A percentile compares a stretch with the other conserved stretches of the same genome.
phyloP scores from a whole-genome alignment of 2,888 invertebrate species.

The Torymus aiolomorphi region DNA sequence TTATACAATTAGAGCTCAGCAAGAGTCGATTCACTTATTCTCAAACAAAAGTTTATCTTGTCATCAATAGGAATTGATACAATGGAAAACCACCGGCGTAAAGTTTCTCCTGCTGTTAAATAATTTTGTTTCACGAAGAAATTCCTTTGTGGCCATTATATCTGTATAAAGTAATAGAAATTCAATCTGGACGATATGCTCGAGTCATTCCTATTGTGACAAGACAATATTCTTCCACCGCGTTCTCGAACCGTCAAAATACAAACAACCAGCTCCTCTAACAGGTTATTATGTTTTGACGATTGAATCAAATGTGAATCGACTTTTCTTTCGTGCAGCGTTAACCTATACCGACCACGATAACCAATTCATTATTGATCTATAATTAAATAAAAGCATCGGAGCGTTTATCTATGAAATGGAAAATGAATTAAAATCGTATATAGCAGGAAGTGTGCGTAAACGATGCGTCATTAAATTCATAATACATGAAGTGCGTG shows the following conservation, averaged over 20 bases:
- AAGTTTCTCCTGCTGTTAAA: constrained; percentile 3
- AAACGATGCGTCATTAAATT: background rate
- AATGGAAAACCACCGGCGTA: background rate
- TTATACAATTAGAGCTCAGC: background rate
- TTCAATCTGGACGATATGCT: constrained; percentile 9
- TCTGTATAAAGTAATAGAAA: constrained; percentile 10
- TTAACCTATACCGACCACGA: too few species aligned
- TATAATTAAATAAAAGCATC: too few species aligned
- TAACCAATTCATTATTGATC: too few species aligned
- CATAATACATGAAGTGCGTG: constrained; percentile 4
- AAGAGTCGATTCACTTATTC: constrained; percentile 19
- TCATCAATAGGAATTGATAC: background rate
- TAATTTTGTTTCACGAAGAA: constrained; percentile 17
- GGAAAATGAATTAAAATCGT: background rate
- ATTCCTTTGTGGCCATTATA: constrained; percentile 4
- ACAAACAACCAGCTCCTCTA: constrained; percentile 5
- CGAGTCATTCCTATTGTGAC: constrained; percentile 35
- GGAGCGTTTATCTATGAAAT: background rate
- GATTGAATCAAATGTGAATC: constrained; percentile 14
- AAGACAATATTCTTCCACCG: background rate
- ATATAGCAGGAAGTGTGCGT: background rate
- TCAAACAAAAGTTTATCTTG: constrained; percentile 26
- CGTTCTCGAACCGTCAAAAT: constrained; percentile 13
- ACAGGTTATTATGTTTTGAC: constrained; percentile 15
- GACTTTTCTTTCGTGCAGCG: background rate